Evolutionary conservation across 1,140 invertebrate genomes (phyloP), one percentile per base, ranked within the genome.

Genomic region (Drosophila insularis): DNA sequence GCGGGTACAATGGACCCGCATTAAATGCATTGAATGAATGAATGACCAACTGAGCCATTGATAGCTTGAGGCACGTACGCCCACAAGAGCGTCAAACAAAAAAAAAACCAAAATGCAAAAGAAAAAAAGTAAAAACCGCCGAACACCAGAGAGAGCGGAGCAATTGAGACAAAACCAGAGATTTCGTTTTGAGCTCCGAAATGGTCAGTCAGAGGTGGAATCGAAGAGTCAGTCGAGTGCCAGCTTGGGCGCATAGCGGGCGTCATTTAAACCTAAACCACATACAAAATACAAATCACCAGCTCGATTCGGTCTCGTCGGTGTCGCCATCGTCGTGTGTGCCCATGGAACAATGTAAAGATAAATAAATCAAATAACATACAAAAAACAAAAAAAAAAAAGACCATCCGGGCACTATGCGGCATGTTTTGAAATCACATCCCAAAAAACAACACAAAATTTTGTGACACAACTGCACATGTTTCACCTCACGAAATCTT

Each of bases 231-330:
- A 86, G 82, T 89, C 80, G 79, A 79, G 64, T 68, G 68, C 60
- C 71, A 87, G 59, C 79, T 87, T 87, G 82, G 82, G 79, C 80
- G 76, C 84, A 81, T 60, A 71, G 62, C 82, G 73, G 82, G 82
- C 84, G 69, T 65, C 80, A 74, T 64, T 78, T 61, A 58, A 74
- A 46, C 39, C 53, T 32, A 5, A 43, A 50, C 43, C n/a, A 50
- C 14, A 46, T 5, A 27, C 27, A 27, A 27, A 27, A 27, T 1
- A 6, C 14, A 50, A 21, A 21, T 66, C 62, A 62, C 35, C 53
- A 61, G 56, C 60, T 64, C 65, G 50, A 35, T 61, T 63, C 63
- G 56, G 69, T 74, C 58, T 73, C 71, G 69, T 27, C 27, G 27
- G 4, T 5, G 23, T 27, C 27, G 27, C 6, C 27, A 2, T 21